A percentile compares a stretch with the other conserved stretches of the same genome.
Evolutionary conservation across 2,797 vertebrate species (phyloP).

Genomic region (Parauchenoglanis ngamensis): DNA sequence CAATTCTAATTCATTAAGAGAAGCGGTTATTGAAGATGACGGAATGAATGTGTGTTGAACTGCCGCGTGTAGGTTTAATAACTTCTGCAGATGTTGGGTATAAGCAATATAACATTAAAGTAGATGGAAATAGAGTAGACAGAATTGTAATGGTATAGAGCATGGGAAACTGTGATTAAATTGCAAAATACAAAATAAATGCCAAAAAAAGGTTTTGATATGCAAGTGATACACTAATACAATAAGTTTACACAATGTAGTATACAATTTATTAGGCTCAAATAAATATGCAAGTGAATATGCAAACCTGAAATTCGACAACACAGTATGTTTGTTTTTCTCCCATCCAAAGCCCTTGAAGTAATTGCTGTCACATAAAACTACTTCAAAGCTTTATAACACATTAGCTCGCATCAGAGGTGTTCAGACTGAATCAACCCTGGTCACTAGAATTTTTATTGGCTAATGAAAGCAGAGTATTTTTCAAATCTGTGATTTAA

Average conservation of each 20-base stretch:
- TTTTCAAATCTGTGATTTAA: slow-evolving; percentile 39
- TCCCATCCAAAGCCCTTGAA: slow-evolving; percentile 13
- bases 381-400: slow-evolving; percentile 13
- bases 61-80: not conserved
- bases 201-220: not conserved
- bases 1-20: not conserved
- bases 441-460: slow-evolving; percentile 19
- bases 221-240: not conserved
- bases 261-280: not conserved
- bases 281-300: not conserved
- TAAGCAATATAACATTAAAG: not conserved
- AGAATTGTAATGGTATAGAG: not conserved
- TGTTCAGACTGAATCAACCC: slow-evolving; percentile 13
- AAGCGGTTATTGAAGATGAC: not conserved
- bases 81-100: not conserved
- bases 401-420: slow-evolving; percentile 13
- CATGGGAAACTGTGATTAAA: not conserved
- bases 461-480: slow-evolving; percentile 32
- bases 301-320: slow-evolving; percentile 11
- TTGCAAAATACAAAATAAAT: not conserved
- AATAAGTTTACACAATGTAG: not conserved
- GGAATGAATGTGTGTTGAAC: not conserved
- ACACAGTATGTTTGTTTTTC: slow-evolving; percentile 24
- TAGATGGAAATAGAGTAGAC: not conserved
- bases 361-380: slow-evolving; percentile 22